Evolutionary conservation across 2,888 invertebrate genomes (phyloP), one percentile per base, ranked within the genome.

Genomic region (Macaria notata): DNA sequence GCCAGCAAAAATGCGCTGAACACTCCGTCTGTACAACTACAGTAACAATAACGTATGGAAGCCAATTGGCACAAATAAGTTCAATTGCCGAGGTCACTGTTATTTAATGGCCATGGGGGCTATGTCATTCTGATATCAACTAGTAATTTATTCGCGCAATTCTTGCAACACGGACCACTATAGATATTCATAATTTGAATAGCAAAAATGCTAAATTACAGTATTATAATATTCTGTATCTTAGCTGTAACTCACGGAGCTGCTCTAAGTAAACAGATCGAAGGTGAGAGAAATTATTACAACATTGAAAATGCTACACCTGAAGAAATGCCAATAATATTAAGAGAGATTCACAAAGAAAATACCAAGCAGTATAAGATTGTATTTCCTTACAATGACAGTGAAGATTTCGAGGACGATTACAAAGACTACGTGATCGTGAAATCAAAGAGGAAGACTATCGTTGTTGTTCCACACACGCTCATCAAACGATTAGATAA

Each of bases 11-110:
- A 19, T 19, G 19, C 19, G 19, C 19, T 19, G 19, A 19, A 19
- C 19, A 8, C 38, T 38, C 5, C 38, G 38, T 38, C 5, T 3
- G 38, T 44, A 30, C 31, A 52, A 59, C 60, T 63, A 58, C 59
- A 71, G 70, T 66, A 70, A 65, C 69, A 65, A 54, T 59, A 70
- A 63, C 19, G 19, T 49, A 73, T 72, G 64, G 69, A 73, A 72
- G 73, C 76, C 82, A 82, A 82, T 80, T 82, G 82, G 64, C 61
- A 66, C 75, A 80, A 58, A 78, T 75, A 69, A 73, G 77, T 65
- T 79, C 77, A 77, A 81, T 74, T 76, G 70, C 56, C 59, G 67
- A 71, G 69, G 69, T 72, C 75, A 75, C 65, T 62, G 66, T 46
- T 61, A 56, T 39, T 56, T 54, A 62, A 54, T 61, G 36, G 9